Percentiles rank a stretch among this genome's conserved stretches.
Evolutionary conservation across 1,140 invertebrate genomes (phyloP).

Genomic region (Aphelinus atriplicis): DNA sequence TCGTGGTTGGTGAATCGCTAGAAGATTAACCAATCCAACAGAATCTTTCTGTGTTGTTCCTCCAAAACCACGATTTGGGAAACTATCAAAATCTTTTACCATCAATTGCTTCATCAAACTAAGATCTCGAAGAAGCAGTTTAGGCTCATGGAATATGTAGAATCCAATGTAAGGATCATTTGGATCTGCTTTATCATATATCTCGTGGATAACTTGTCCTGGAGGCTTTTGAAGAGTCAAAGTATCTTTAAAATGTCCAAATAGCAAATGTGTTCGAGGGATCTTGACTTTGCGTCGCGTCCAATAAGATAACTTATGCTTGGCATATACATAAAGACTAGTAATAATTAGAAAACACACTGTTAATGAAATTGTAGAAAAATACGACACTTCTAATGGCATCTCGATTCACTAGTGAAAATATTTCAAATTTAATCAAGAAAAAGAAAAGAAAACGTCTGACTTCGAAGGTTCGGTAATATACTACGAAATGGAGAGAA

Average conservation of each 20-base stretch:
- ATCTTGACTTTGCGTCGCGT: constrained; percentile 46
- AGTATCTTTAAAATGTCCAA: constrained; percentile 52
- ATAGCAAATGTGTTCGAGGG: constrained; percentile 44
- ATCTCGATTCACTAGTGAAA: too few relatives aligned
- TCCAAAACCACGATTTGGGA: constrained; percentile 62
- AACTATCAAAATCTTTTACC: constrained; percentile 66
- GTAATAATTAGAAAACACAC: neutral
- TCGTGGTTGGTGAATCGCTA: constrained; percentile 48
- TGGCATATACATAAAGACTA: constrained; percentile 46
- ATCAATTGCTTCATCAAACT: constrained; percentile 65
- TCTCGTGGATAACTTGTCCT: constrained; percentile 53
- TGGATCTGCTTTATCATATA: constrained; percentile 48
- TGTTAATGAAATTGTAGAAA: neutral
- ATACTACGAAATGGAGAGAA: too few relatives aligned
- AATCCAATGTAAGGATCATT: constrained; percentile 58
- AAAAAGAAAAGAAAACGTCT: too few relatives aligned
- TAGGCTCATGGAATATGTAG: constrained; percentile 60
- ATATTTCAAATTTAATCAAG: too few relatives aligned
- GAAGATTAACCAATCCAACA: constrained; percentile 48
- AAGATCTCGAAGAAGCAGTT: constrained; percentile 59
- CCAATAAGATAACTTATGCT: constrained; percentile 56
- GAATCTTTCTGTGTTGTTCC: constrained; percentile 47
- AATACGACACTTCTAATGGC: neutral
- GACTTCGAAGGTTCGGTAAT: too few relatives aligned
- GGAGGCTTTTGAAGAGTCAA: constrained; percentile 50